Conservation (phyloP, 2,113 vertebrate genomes). For the Hemichromis elongatus region DNA sequence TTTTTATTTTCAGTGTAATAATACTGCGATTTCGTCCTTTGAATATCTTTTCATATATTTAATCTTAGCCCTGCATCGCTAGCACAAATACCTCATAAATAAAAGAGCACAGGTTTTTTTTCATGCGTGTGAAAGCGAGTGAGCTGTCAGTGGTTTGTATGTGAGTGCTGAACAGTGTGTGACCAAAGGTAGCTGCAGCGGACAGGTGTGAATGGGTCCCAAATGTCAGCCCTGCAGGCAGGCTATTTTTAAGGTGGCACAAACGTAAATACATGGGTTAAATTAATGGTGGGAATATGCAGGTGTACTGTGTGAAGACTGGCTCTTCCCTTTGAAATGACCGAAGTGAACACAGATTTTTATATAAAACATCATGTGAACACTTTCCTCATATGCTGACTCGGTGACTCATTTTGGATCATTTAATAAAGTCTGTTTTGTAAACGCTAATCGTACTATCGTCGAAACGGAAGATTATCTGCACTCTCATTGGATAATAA, state of each 20-base stretch:
- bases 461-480: not conserved
- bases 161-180: conserved; percentile 23
- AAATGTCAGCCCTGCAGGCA: not conserved
- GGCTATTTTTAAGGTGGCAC: conserved; percentile 14
- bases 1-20: not conserved
- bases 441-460: not conserved
- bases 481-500: not conserved
- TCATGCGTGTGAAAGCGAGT: not conserved
- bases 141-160: not conserved
- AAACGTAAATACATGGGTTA: conserved; percentile 8
- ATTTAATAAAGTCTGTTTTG: not conserved
- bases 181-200: conserved; percentile 16
- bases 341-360: not conserved
- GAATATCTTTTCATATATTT: not conserved
- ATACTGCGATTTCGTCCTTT: not conserved
- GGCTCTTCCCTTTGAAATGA: not conserved
- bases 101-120: not conserved
- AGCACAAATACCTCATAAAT: not conserved
- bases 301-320: not conserved
- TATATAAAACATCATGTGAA: not conserved
- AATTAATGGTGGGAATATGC: not conserved
- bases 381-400: not conserved
- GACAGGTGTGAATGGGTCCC: conserved; percentile 4
- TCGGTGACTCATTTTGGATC: not conserved
- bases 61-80: not conserved